phyloP scores from a whole-genome alignment of 2,113 vertebrate genomes.

The Chaetorhynchus papuensis region DNA sequence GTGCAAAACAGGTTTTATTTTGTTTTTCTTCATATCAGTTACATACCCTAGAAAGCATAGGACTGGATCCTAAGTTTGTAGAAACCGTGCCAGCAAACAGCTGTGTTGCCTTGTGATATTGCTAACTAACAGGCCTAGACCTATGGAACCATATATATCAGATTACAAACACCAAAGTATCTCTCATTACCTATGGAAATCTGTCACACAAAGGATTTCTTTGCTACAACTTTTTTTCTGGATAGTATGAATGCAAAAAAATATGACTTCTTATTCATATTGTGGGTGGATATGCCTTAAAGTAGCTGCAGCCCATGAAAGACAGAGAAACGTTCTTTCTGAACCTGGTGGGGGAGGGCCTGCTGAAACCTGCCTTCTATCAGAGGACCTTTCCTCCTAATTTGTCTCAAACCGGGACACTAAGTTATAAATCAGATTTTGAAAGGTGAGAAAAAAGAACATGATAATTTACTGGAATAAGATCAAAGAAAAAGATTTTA shows the following conservation, averaged over 20 bases:
- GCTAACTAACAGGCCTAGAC: background rate
- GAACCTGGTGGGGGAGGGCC: too few relatives aligned
- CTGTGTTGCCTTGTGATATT: background rate
- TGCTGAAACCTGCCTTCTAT: too few relatives aligned
- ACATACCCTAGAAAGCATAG: background rate
- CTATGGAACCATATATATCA: background rate
- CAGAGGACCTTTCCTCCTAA: too few relatives aligned
- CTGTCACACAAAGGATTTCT: background rate
- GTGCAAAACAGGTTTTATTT: background rate
- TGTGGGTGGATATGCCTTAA: background rate
- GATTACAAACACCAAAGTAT: background rate
- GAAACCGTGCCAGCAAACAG: background rate
- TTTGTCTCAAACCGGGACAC: too few relatives aligned
- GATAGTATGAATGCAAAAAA: background rate
- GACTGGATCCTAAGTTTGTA: background rate
- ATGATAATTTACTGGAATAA: background rate
- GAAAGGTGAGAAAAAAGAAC: background rate
- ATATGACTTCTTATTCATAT: background rate
- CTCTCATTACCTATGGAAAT: background rate
- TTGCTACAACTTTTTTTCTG: background rate
- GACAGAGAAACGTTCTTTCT: background rate
- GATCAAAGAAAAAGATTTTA: background rate
- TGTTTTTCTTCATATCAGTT: background rate
- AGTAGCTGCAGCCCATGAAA: background rate
- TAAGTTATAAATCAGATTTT: background rate